Evolutionary conservation across 2,113 vertebrate genomes (phyloP).

Genomic region (Pipa parva): DNA sequence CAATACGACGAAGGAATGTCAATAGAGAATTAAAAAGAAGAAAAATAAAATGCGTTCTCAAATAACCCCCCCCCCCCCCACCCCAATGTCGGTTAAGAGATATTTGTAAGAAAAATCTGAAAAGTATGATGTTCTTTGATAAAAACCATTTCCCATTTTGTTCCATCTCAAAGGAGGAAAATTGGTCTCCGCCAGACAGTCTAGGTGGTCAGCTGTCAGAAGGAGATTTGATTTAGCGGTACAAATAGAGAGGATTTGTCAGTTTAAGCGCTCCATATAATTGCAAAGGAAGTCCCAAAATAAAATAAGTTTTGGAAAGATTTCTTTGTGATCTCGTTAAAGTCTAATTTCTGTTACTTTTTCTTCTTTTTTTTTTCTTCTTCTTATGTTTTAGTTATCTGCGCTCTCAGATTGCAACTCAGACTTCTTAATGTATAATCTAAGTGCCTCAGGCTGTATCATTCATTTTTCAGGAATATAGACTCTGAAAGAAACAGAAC

Average conservation of each 20-base stretch:
- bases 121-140: slow-evolving; percentile 48
- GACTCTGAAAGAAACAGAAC: too few relatives aligned
- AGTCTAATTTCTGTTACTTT: slow-evolving; percentile 25
- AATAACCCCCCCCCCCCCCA: too few relatives aligned
- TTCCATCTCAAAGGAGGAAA: slow-evolving; percentile 47
- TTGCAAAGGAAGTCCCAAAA: slow-evolving; percentile 39
- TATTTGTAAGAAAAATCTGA: slow-evolving; percentile 46
- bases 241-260: slow-evolving; percentile 48
- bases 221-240: slow-evolving; percentile 54
- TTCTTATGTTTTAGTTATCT: too few relatives aligned
- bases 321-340: slow-evolving; percentile 34
- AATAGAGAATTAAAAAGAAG: slow-evolving; percentile 43
- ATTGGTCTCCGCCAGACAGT: slow-evolving; percentile 48
- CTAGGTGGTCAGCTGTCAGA: slow-evolving; percentile 53
- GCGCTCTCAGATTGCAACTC: too few relatives aligned
- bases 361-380: too few relatives aligned
- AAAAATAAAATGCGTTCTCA: slow-evolving; percentile 47
- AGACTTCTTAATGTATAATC: too few relatives aligned
- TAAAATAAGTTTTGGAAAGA: slow-evolving; percentile 47
- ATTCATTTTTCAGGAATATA: too few relatives aligned
- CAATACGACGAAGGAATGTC: slow-evolving; percentile 34
- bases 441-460: too few relatives aligned
- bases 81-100: slow-evolving; percentile 48
- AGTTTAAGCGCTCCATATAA: slow-evolving; percentile 47
- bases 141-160: slow-evolving; percentile 48